phyloP scores from a whole-genome alignment of 2,888 invertebrate genomes.

The Agrilus mali region DNA sequence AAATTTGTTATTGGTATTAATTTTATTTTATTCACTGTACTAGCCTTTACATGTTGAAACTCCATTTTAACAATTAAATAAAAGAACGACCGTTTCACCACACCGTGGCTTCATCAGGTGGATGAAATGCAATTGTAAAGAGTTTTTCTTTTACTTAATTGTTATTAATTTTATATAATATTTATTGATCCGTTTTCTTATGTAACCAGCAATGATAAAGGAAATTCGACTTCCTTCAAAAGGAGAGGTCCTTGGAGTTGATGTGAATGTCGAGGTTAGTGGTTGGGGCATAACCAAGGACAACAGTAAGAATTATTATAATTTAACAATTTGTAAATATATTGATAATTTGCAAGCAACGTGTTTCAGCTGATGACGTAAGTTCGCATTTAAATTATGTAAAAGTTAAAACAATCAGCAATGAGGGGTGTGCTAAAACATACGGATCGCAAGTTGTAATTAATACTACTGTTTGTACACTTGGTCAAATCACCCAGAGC shows the following conservation, averaged over 20 bases:
- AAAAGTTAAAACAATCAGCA: constrained; percentile 17
- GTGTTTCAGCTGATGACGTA: constrained; percentile 4
- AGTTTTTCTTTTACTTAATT: too few species aligned
- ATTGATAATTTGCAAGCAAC: background rate
- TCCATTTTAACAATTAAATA: too few species aligned
- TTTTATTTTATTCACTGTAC: too few species aligned
- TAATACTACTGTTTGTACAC: constrained; percentile 16
- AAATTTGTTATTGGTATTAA: too few species aligned
- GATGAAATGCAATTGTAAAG: too few species aligned
- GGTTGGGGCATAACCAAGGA: constrained; percentile 17
- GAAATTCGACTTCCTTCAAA: constrained; percentile 10
- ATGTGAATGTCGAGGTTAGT: constrained; percentile 11
- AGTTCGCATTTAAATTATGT: constrained; percentile 15
- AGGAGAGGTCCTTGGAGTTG: constrained; percentile 9
- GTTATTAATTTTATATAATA: background rate
- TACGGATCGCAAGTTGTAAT: constrained; percentile 13
- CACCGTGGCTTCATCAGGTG: too few species aligned
- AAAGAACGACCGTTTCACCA: too few species aligned
- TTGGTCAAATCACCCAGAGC: constrained; percentile 14
- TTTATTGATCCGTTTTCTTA: background rate
- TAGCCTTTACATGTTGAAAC: too few species aligned
- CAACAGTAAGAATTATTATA: constrained; percentile 6
- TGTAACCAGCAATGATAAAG: constrained; percentile 7
- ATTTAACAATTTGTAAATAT: background rate
- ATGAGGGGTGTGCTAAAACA: constrained; percentile 14